Base-by-base conservation (phyloP, 2,113 vertebrate genomes). In the Athene cunicularia region DNA sequence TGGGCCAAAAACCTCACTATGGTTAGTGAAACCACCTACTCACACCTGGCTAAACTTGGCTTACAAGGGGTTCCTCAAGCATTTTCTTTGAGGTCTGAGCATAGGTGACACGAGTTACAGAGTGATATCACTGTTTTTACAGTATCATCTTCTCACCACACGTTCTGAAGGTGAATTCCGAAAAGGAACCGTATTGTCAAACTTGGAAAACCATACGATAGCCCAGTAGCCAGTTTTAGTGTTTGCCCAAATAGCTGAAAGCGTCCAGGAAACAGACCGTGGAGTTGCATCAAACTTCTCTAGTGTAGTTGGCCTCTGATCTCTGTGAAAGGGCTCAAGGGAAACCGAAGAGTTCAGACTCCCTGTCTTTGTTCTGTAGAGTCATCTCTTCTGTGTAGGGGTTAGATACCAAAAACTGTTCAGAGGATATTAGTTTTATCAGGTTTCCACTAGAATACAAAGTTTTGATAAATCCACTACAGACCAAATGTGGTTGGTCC, bases 171-270 rank as follows among this genome's bases (percentile, higher is more conserved):
- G 56, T 19, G 33, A 86, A 30, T 41, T 74, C 28, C 43, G 72
- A 3, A n/a, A 63, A 23, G 26, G 47, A 80, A 63, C 5, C 43
- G 58, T 13, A 9, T 18, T 22, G 16, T 6, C 49, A 53, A 58
- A 8, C 14, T 22, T 59, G 83, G 9, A 0, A 33, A 72, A 28
- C 37, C 1, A 0, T 15, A 23, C 1, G 0, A 17, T 7, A n/a
- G 2, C 32, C 37, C 24, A 10, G 43, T 3, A 52, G 37, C 55
- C 30, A 16, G 32, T 55, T 67, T 79, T 37, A 39, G 37, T 53
- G 67, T 23, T 60, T 62, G 28, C 8, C 7, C 5, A 22, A 93
- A 39, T 3, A 15, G 12, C 76, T 79, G 64, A 4, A 67, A 52
- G 14, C 6, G 33, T 8, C 21, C 80, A 70, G 55, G 53, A 20